A percentile compares a stretch with the other conserved stretches of the same genome.
Evolutionary conservation across 2,797 vertebrate species (phyloP).

Genomic region (Nyctibius grandis): DNA sequence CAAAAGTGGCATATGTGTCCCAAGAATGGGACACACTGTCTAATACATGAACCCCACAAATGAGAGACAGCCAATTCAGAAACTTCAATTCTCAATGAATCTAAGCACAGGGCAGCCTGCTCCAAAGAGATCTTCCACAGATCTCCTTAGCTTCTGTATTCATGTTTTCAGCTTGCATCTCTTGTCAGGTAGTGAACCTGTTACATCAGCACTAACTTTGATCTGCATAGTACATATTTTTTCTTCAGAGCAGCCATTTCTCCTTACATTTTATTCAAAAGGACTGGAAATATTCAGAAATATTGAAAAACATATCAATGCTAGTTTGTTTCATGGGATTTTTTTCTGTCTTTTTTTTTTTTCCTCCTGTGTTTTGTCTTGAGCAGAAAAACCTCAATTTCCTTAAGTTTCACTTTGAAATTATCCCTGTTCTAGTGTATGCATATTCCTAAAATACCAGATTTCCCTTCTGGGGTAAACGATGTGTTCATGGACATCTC

Average conservation of each 20-base stretch:
- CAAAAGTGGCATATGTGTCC: not conserved
- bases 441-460: not conserved
- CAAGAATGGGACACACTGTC: too few species aligned
- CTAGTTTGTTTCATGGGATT: accelerated
- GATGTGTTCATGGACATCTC: not conserved
- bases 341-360: accelerated
- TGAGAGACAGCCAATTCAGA: not conserved
- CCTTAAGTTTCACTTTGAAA: not conserved
- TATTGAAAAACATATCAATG: not conserved
- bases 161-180: not conserved
- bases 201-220: not conserved
- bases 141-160: not conserved
- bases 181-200: not conserved
- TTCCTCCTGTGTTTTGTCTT: not conserved
- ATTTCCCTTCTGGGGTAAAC: not conserved
- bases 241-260: accelerated
- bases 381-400: not conserved
- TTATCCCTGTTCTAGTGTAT: not conserved
- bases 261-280: not conserved
- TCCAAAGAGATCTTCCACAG: not conserved
- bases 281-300: not conserved
- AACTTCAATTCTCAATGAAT: not conserved
- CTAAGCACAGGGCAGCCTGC: accelerated
- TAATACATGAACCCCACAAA: not conserved
- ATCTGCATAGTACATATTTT: not conserved